Conservation (phyloP, 2,113 vertebrate genomes). For the Syngnathoides biaculeatus region DNA sequence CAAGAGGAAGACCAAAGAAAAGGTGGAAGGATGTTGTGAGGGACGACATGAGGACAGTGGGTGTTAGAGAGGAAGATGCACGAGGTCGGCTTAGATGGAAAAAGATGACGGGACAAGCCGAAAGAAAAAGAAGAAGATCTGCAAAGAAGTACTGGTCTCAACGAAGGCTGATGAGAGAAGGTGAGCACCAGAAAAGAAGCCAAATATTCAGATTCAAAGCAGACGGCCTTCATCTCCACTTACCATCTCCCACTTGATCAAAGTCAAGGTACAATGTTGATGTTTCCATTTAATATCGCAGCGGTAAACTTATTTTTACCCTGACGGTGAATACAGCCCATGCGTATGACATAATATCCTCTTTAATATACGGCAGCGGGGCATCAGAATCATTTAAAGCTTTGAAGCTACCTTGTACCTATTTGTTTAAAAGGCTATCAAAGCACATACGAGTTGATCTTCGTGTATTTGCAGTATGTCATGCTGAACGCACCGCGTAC, state of each 20-base stretch:
- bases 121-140: no score
- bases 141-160: background rate
- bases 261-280: background rate
- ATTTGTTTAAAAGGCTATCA: background rate
- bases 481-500: conserved; percentile 26
- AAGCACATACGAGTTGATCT: background rate
- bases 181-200: background rate
- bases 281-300: background rate
- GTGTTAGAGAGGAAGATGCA: no score
- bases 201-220: background rate
- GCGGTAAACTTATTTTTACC: background rate
- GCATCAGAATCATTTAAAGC: background rate
- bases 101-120: no score
- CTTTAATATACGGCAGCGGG: background rate
- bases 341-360: background rate
- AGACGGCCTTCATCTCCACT: background rate
- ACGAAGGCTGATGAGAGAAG: background rate
- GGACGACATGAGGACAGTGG: no score
- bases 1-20: no score
- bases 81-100: no score
- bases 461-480: conserved; percentile 9
- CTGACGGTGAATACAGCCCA: background rate
- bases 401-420: background rate
- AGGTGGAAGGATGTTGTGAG: no score
- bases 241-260: background rate